phyloP scores from a whole-genome alignment of 1,140 invertebrate genomes.

The Copidosoma floridanum region DNA sequence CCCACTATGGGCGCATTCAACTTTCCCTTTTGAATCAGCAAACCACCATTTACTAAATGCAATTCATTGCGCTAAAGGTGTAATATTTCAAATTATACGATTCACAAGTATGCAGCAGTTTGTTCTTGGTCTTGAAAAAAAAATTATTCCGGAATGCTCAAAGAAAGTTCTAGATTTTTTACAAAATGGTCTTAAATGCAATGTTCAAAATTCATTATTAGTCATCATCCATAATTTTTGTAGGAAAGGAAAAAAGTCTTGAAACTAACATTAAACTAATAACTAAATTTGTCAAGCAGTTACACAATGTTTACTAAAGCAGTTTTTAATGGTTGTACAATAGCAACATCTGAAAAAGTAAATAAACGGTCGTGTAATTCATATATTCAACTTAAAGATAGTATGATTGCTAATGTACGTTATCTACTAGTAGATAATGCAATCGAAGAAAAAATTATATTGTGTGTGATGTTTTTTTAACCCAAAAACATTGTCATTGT shows the following conservation, averaged over 20 bases:
- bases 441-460: background rate
- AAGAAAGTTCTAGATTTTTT: background rate
- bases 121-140: background rate
- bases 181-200: background rate
- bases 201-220: background rate
- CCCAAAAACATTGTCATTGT: too few species aligned
- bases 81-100: background rate
- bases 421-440: background rate
- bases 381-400: background rate
- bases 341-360: background rate
- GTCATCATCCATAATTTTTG: background rate
- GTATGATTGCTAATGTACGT: background rate
- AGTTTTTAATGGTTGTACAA: background rate
- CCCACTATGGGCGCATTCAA: slow-evolving; percentile 23
- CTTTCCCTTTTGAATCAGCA: slow-evolving; percentile 18
- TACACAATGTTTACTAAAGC: background rate
- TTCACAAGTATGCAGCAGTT: background rate
- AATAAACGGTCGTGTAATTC: background rate
- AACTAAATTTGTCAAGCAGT: background rate
- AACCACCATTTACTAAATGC: slow-evolving; percentile 4
- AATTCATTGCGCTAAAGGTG: slow-evolving; percentile 13
- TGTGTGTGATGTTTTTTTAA: too few species aligned
- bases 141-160: background rate
- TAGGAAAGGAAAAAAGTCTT: background rate
- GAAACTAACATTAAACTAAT: too few species aligned